phyloP scores from a whole-genome alignment of 2,888 invertebrate genomes.

The Podotricha telesiphe region DNA sequence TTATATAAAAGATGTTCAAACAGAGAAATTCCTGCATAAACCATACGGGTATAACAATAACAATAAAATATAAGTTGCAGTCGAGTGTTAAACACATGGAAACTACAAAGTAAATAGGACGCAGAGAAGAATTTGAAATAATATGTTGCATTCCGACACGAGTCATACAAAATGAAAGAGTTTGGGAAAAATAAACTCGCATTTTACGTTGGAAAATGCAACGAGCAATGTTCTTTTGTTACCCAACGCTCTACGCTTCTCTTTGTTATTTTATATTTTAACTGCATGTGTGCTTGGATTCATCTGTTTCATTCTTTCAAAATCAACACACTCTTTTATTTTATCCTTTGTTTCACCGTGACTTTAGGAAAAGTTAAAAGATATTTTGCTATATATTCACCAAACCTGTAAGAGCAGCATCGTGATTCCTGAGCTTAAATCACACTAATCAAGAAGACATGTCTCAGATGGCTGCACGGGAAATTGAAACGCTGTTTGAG shows the following conservation, averaged over 20 bases:
- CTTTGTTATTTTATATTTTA: conserved; percentile 54
- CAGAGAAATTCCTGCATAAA: conserved; percentile 13
- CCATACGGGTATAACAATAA: conserved; percentile 24
- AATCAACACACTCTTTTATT: conserved; percentile 49
- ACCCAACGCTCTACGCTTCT: conserved; percentile 48
- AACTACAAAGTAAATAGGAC: conserved; percentile 52
- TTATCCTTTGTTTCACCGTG: conserved; percentile 44
- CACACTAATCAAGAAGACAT: background rate
- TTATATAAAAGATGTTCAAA: conserved; percentile 12
- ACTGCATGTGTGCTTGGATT: conserved; percentile 51
- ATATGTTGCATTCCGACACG: conserved; percentile 54
- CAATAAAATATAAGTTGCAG: conserved; percentile 43
- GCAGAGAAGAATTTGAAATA: conserved; percentile 55
- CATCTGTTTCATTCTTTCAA: conserved; percentile 51
- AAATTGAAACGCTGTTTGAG: conserved; percentile 7
- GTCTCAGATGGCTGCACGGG: background rate
- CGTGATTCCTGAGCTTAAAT: background rate
- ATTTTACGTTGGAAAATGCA: conserved; percentile 54
- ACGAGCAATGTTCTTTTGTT: conserved; percentile 51
- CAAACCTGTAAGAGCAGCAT: conserved; percentile 7
- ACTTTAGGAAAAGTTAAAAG: conserved; percentile 28
- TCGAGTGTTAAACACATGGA: conserved; percentile 49
- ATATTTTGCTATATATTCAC: background rate
- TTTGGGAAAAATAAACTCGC: conserved; percentile 52
- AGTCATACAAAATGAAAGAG: conserved; percentile 55